phyloP scores from a whole-genome alignment of 2,888 invertebrate species.

The Pyrgus malvae region DNA sequence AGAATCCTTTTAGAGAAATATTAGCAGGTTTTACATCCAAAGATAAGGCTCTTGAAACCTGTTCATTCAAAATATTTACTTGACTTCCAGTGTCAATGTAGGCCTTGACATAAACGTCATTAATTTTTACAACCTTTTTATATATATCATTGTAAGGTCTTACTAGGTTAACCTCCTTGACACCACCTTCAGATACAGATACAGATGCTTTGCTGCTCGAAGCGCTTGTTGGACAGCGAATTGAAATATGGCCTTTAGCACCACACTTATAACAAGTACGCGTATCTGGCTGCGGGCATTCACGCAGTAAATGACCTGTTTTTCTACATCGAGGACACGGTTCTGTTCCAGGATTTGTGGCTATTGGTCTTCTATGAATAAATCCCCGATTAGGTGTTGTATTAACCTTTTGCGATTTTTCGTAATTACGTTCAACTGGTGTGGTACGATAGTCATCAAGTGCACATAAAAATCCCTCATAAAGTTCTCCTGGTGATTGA shows the following conservation, averaged over 20 bases:
- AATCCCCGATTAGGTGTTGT: background rate
- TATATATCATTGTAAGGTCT: conserved; percentile 32
- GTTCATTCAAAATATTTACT: conserved; percentile 24
- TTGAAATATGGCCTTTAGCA: conserved; percentile 31
- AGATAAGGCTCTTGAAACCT: background rate
- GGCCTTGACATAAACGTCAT: conserved; percentile 22
- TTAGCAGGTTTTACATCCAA: conserved; percentile 17
- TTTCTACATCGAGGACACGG: conserved; percentile 34
- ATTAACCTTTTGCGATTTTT: too few relatives aligned
- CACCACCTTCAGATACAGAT: background rate
- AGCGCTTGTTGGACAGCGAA: conserved; percentile 12
- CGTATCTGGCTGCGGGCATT: conserved; percentile 33
- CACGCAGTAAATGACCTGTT: conserved; percentile 29
- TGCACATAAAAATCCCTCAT: conserved; percentile 35
- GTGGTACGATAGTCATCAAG: conserved; percentile 35
- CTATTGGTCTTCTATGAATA: background rate
- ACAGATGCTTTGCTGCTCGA: background rate
- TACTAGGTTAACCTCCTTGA: conserved; percentile 32
- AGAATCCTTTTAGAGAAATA: conserved; percentile 30
- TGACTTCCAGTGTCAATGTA: conserved; percentile 32
- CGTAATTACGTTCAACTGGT: background rate
- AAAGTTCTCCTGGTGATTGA: conserved; percentile 33
- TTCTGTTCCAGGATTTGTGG: conserved; percentile 18
- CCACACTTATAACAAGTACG: conserved; percentile 35
- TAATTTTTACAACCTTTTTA: conserved; percentile 22